Evolutionary conservation across 2,113 vertebrate genomes (phyloP), one percentile per base, ranked within the genome.

Genomic region (Esox niger): DNA sequence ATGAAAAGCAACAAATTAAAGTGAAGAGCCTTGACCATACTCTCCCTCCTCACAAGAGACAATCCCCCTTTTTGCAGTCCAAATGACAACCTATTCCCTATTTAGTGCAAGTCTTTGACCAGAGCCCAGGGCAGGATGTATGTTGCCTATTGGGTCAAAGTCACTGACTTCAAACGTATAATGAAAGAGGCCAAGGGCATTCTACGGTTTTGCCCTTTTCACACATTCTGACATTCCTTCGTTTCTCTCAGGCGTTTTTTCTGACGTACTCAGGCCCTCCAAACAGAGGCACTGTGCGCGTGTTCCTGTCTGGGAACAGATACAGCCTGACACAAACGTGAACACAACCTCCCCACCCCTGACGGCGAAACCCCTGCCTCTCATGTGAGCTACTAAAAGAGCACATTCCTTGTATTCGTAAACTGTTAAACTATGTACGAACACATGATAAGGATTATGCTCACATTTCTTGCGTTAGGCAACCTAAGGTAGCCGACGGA

Each of bases 381-480:
- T 75, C 72, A 68, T 55, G 59, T 59, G 27, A 64, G 66, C 8
- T 25, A 15, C 61, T 54, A 3, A 66, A 31, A 3, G 2, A 20
- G 30, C 30, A 68, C 52, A 65, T 78, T 79, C 62, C 56, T 69
- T 57, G 0, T 65, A 29, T 32, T 49, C 63, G 30, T 32, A 6
- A 46, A 38, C 47, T 15, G n/a, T 54, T 31, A 11, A 69, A 54
- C 64, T 80, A 76, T 23, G 20, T 33, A 30, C 13, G 67, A 54
- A 62, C 84, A 78, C 74, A 80, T 79, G 81, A 84, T 49, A 5
- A 62, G 82, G 76, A 64, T 86, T 70, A 77, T 23, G 56, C 71
- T 73, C 68, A 80, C 62, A 38, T 65, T 66, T 32, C 8, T 31
- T 21, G 6, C 33, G 52, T 83, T 82, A 69, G 30, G 60, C 72